Base-by-base conservation (phyloP, 2,113 vertebrate genomes). In the Cololabis saira region DNA sequence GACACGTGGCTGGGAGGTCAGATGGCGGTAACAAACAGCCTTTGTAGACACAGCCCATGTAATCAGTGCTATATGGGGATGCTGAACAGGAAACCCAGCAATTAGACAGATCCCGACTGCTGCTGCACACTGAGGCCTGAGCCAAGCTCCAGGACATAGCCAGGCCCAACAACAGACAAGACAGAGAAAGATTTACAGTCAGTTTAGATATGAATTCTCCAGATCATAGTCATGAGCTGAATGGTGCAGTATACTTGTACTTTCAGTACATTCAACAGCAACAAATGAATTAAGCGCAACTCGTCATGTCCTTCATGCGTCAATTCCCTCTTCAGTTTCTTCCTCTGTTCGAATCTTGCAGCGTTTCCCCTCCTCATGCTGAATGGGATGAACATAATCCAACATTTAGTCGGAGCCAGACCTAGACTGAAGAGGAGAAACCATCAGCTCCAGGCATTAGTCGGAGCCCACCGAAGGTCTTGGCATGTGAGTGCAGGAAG, bases 251-350 rank as follows among this genome's bases (percentile, higher is more conserved):
- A 66, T 70, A 67, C 63, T 80, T 75, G 66, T 70, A 67, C 63
- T 80, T 60, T 74, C 76, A 76, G 86, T 87, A 91, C 88, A 88
- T 88, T 91, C 87, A 79, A 61, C 24, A 73, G 55, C 42, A 68
- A 84, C 60, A 66, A 27, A 76, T 24, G 16, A 71, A 56, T 15
- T 19, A 49, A 67, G 56, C 16, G 2, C 12, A 27, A 17, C 11
- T 2, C 48, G 18, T 54, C 2, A 8, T 43, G 27, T 47, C 53
- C 33, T 16, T 24, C 16, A 14, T 7, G 37, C 17, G 69, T 69
- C 61, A 40, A 42, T 64, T 67, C n/a, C 74, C 73, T 63, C 43
- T 53, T 24, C 2, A 45, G 24, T 27, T 65, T 58, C 44, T 74
- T 24, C 63, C 51, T 55, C 33, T 33, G 11, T 22, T 21, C 30